Conservation (phyloP, 2,797 vertebrate genomes). For the Sternotherus odoratus region DNA sequence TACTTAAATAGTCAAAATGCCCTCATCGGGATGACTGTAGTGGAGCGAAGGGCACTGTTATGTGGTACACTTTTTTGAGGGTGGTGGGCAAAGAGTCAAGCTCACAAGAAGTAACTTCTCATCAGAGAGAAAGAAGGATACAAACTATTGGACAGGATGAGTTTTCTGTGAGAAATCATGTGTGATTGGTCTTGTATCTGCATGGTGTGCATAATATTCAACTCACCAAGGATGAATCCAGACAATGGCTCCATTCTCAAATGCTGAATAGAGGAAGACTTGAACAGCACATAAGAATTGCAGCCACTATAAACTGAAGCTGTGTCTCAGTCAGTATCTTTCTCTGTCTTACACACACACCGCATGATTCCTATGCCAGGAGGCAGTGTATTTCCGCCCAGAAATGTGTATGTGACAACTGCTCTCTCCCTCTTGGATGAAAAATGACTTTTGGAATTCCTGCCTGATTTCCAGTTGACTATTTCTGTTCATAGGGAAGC, state of each 20-base stretch:
- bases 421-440: too few relatives aligned
- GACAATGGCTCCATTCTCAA: not conserved
- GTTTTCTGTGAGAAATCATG: not conserved
- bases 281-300: rapidly evolving
- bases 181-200: not conserved
- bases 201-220: rapidly evolving
- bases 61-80: too few relatives aligned
- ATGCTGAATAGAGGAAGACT: rapidly evolving
- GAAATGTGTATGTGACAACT: not conserved
- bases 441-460: not conserved
- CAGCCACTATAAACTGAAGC: not conserved
- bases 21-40: too few relatives aligned
- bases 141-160: too few relatives aligned
- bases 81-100: too few relatives aligned
- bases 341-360: too few relatives aligned
- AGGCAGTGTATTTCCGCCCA: not conserved
- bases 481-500: not conserved
- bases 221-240: not conserved
- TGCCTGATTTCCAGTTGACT: not conserved
- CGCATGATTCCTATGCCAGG: not conserved
- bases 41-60: too few relatives aligned
- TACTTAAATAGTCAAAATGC: too few relatives aligned
- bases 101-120: too few relatives aligned
- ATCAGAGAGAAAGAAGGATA: too few relatives aligned
- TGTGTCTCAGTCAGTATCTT: not conserved